Percentiles rank a stretch among this genome's conserved stretches.
Evolutionary conservation across 1,140 invertebrate genomes (phyloP).

Genomic region (Parasteatoda tepidariorum): DNA sequence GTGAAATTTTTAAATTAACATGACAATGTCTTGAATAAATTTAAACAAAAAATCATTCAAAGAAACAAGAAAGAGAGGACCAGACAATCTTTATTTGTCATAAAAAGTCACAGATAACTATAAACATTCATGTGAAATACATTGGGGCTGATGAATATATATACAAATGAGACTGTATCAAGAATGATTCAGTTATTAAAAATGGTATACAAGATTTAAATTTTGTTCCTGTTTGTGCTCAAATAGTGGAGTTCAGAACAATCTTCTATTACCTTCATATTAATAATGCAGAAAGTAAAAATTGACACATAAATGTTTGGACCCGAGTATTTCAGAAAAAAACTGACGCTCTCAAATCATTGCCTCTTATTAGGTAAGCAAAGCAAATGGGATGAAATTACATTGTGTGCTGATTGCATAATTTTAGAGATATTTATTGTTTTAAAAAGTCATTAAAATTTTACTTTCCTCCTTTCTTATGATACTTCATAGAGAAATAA

Average conservation of each 20-base stretch:
- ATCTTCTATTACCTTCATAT: not conserved
- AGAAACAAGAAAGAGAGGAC: not conserved
- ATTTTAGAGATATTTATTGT: too few relatives aligned
- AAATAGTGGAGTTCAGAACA: slow-evolving; percentile 13
- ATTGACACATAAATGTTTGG: slow-evolving; percentile 43
- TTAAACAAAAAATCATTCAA: not conserved
- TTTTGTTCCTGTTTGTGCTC: slow-evolving; percentile 48
- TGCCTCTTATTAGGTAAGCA: too few relatives aligned
- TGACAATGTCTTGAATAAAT: too few relatives aligned
- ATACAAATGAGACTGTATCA: slow-evolving; percentile 55
- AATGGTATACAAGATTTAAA: slow-evolving; percentile 29
- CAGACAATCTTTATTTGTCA: slow-evolving; percentile 48
- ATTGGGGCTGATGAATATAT: slow-evolving; percentile 39
- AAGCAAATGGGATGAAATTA: too few relatives aligned
- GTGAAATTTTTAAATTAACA: too few relatives aligned
- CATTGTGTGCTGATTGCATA: too few relatives aligned
- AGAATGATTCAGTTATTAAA: slow-evolving; percentile 18
- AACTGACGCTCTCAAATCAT: too few relatives aligned
- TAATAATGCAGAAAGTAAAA: slow-evolving; percentile 13
- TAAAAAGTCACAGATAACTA: slow-evolving; percentile 60
- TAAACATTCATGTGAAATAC: slow-evolving; percentile 60
- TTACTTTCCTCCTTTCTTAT: too few relatives aligned
- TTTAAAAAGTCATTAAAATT: too few relatives aligned
- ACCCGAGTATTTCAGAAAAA: slow-evolving; percentile 29
- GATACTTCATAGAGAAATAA: too few relatives aligned